phyloP scores from a whole-genome alignment of 2,113 vertebrate genomes.

The Trematomus loennbergii region DNA sequence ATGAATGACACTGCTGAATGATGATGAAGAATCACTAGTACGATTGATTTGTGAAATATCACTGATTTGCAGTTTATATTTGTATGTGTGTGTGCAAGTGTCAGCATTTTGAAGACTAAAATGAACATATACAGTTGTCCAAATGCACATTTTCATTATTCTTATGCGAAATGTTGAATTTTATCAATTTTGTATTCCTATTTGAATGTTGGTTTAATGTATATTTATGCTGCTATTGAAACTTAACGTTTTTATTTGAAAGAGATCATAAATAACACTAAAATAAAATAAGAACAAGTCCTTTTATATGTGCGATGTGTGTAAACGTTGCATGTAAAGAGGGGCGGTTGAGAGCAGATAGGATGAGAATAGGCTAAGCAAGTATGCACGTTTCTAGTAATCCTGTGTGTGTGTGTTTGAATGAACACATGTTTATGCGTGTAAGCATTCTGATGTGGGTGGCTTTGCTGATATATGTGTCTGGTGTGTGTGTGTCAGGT shows the following conservation, averaged over 20 bases:
- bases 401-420: constrained; percentile 18
- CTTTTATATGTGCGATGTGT: constrained; percentile 2
- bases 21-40: too few species aligned
- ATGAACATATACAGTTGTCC: neutral
- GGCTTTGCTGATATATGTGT: constrained; percentile 22
- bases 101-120: neutral
- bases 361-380: constrained; percentile 19
- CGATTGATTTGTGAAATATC: neutral
- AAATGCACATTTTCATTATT: neutral
- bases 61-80: neutral
- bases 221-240: neutral
- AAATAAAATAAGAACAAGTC: neutral
- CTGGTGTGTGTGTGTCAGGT: neutral
- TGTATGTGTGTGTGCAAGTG: neutral
- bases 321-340: neutral
- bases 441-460: constrained; percentile 39
- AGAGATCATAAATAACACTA: neutral
- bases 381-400: constrained; percentile 50
- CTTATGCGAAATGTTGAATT: neutral
- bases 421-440: constrained; percentile 44
- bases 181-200: too few species aligned
- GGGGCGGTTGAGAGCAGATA: neutral
- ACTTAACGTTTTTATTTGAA: neutral
- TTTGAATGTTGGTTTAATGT: neutral
- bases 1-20: too few species aligned